A percentile compares a stretch with the other conserved stretches of the same genome.
phyloP scores from a whole-genome alignment of 2,113 vertebrate species.

The Rhea pennata region DNA sequence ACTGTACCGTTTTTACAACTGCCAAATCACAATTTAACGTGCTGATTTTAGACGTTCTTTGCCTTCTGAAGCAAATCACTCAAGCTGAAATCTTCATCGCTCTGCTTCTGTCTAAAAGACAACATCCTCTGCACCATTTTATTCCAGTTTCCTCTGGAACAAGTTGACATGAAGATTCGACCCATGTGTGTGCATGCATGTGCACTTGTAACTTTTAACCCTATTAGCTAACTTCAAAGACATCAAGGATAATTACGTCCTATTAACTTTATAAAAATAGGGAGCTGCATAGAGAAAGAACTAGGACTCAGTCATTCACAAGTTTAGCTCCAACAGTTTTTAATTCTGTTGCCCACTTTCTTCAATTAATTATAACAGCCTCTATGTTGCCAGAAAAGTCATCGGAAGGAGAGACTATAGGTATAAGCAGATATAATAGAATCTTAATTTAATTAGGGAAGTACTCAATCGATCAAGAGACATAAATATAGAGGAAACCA shows the following conservation, averaged over 20 bases:
- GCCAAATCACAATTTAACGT: not conserved
- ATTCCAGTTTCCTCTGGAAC: not conserved
- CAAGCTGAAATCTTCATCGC: not conserved
- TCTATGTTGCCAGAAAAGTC: constrained; percentile 16
- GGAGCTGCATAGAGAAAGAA: not conserved
- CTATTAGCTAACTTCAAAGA: constrained; percentile 2
- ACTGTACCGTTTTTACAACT: fast-evolving
- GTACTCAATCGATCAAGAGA: constrained; percentile 54
- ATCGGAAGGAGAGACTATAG: constrained; percentile 27
- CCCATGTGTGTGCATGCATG: not conserved
- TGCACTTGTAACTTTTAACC: not conserved
- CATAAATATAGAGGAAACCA: constrained; percentile 55
- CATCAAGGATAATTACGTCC: not conserved
- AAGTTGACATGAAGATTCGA: fast-evolving
- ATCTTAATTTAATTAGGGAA: constrained; percentile 60
- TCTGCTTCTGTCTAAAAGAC: not conserved
- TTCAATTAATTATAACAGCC: constrained; percentile 32
- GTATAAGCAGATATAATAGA: constrained; percentile 59
- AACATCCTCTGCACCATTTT: not conserved
- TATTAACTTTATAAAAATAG: not conserved
- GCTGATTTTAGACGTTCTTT: not conserved
- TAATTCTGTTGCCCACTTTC: not conserved
- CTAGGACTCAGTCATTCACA: fast-evolving
- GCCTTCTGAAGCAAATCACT: not conserved
- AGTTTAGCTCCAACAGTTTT: constrained; percentile 40